These are phyloP conservation scores for Dascillus cervinus DNA, from an alignment of 2,888 invertebrate species.

Conservation along the genomic window DNA sequence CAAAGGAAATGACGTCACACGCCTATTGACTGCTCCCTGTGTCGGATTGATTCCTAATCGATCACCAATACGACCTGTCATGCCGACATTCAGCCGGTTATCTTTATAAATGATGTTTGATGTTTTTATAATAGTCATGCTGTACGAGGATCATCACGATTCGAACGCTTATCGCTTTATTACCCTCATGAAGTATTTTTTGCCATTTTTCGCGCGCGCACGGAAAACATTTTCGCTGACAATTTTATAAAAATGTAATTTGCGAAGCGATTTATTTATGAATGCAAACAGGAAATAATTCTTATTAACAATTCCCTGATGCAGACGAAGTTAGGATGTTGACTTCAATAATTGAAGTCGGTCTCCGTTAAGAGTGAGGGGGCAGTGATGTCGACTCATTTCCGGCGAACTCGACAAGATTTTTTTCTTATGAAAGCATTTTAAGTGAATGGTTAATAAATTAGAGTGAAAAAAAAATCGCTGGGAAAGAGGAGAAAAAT, in stretches of 20 bases:
- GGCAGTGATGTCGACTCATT: slow-evolving; percentile 20
- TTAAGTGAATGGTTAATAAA: background rate
- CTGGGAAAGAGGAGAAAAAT: slow-evolving; percentile 13
- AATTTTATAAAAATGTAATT: too few species aligned
- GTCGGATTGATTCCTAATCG: slow-evolving; percentile 43
- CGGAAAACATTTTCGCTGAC: too few species aligned
- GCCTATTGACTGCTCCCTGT: slow-evolving; percentile 41
- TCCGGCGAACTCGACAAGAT: slow-evolving; percentile 23
- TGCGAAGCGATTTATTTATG: slow-evolving; percentile 14
- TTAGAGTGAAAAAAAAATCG: background rate
- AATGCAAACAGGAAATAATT: slow-evolving; percentile 29
- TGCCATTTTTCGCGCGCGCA: too few species aligned
- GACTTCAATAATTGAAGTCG: slow-evolving; percentile 22
- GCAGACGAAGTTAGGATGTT: slow-evolving; percentile 19
- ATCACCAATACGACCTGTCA: slow-evolving; percentile 38
- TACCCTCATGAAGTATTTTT: too few species aligned
- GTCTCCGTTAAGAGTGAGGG: slow-evolving; percentile 18
- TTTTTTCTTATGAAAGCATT: slow-evolving; percentile 22
- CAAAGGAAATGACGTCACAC: slow-evolving; percentile 46
- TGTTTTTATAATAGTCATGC: slow-evolving; percentile 36
- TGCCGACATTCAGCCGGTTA: slow-evolving; percentile 37
- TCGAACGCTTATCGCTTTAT: slow-evolving; percentile 26
- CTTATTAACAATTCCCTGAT: slow-evolving; percentile 26
- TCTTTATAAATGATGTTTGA: slow-evolving; percentile 45
- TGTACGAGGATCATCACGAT: slow-evolving; percentile 25